Conservation (phyloP, 1,140 invertebrate genomes). For the Chironomus striatipennis region DNA sequence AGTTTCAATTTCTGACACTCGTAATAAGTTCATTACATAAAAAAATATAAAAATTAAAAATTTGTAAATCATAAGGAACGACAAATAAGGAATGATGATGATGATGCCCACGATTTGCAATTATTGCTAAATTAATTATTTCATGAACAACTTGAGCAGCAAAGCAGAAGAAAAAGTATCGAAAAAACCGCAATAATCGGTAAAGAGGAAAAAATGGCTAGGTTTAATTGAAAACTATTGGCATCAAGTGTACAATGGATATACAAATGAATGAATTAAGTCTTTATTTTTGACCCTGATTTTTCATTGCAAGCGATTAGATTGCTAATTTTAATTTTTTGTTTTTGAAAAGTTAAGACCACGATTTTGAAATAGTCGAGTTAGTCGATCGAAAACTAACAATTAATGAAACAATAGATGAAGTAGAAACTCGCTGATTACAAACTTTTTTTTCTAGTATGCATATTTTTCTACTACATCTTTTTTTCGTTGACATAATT, state of each 20-base stretch:
- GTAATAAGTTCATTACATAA: too few relatives aligned
- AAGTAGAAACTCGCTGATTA: background rate
- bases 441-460: background rate
- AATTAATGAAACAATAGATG: too few relatives aligned
- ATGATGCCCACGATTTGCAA: background rate
- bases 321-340: conserved; percentile 1
- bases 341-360: too few relatives aligned
- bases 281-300: background rate
- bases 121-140: background rate
- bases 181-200: background rate
- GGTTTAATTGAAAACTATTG: background rate
- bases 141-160: background rate
- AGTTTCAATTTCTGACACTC: too few relatives aligned
- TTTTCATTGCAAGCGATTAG: background rate
- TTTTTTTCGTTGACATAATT: background rate
- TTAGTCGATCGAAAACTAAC: too few relatives aligned
- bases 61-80: too few relatives aligned
- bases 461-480: background rate
- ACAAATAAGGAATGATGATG: too few relatives aligned
- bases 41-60: too few relatives aligned
- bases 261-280: background rate
- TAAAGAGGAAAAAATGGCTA: background rate
- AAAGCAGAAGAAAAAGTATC: too few relatives aligned
- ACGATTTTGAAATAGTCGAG: too few relatives aligned
- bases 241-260: background rate